A percentile compares a stretch with the other conserved stretches of the same genome.
These are phyloP conservation scores for Falco concolor DNA, from an alignment of 2,797 vertebrate species.

Conservation along the genomic window DNA sequence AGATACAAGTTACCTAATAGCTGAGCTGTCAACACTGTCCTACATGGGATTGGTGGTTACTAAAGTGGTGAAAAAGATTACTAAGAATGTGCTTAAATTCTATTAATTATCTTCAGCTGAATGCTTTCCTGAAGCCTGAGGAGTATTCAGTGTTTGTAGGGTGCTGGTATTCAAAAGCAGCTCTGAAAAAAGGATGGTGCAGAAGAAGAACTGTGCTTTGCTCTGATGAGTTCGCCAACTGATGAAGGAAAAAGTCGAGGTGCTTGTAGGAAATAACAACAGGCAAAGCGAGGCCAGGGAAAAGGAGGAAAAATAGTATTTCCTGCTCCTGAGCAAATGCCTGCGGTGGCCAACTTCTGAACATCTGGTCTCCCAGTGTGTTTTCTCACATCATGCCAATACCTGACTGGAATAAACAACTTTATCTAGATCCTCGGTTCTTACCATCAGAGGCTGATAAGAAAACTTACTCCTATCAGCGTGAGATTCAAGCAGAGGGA, in stretches of 20 bases:
- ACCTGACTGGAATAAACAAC: constrained; percentile 61
- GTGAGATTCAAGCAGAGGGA: constrained; percentile 22
- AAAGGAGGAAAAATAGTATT: constrained; percentile 21
- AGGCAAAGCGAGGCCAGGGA: neutral
- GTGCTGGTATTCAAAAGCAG: neutral
- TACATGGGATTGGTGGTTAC: neutral
- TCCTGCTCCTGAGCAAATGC: constrained; percentile 5
- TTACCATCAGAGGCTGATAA: constrained; percentile 39
- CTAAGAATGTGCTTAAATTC: neutral
- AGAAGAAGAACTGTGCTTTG: neutral
- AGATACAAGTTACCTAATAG: neutral
- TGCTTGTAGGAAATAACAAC: constrained; percentile 23
- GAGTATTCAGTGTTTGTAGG: neutral
- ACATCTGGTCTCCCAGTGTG: constrained; percentile 33
- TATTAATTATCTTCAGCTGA: neutral
- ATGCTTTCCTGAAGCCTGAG: neutral
- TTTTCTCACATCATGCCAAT: constrained; percentile 47
- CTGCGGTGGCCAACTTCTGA: neutral
- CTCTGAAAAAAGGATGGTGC: neutral
- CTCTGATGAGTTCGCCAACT: neutral
- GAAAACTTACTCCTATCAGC: constrained; percentile 36
- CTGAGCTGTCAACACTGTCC: neutral
- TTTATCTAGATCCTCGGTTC: constrained; percentile 41
- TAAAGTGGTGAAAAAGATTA: neutral
- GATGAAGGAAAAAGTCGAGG: neutral